phyloP scores from a whole-genome alignment of 35 echinoderm and acorn worm genomes.

The Acanthaster planci region DNA sequence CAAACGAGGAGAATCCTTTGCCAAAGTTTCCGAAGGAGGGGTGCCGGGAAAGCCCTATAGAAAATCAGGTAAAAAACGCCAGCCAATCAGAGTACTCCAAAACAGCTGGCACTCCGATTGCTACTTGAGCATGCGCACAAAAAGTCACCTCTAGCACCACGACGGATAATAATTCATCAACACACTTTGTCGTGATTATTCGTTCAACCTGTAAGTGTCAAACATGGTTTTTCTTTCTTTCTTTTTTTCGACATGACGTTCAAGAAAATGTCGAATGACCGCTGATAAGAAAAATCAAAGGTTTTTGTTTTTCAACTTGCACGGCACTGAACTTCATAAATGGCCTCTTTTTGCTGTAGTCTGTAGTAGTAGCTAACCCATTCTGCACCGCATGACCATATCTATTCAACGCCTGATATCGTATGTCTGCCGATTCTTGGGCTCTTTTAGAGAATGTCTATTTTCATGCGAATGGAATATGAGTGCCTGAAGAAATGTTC shows the following conservation, averaged over 20 bases:
- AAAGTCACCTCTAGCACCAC: not conserved
- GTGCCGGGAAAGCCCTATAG: not conserved
- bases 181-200: not conserved
- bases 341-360: constrained; percentile 28
- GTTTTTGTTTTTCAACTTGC: not conserved
- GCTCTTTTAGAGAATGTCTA: too few relatives aligned
- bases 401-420: not conserved
- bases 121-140: constrained; percentile 16
- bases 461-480: too few relatives aligned
- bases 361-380: not conserved
- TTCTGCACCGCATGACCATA: constrained; percentile 5
- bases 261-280: not conserved
- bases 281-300: not conserved
- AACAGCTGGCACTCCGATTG: not conserved
- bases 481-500: too few relatives aligned
- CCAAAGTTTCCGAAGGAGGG: not conserved
- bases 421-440: not conserved
- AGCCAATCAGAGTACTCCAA: not conserved
- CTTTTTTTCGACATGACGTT: not conserved
- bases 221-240: not conserved
- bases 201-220: not conserved
- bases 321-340: constrained; percentile 6
- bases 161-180: not conserved
- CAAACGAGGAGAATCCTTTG: not conserved
- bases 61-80: constrained; percentile 3